A percentile compares a stretch with the other conserved stretches of the same genome.
phyloP scores from a whole-genome alignment of 2,888 invertebrate genomes.

The Ornithoptera priamus region DNA sequence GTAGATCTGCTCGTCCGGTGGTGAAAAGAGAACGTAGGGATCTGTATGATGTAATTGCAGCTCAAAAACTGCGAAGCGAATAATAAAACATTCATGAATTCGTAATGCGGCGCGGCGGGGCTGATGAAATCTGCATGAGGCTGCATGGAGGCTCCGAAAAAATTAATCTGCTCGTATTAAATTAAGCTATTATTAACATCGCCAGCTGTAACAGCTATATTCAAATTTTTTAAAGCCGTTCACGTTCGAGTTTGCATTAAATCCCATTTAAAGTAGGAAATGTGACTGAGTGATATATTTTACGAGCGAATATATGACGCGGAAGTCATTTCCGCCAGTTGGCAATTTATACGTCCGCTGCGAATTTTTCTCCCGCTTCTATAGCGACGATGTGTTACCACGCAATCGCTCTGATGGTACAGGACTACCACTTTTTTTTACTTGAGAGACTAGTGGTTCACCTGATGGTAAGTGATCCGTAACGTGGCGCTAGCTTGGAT shows the following conservation, averaged over 20 bases:
- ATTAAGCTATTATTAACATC: constrained; percentile 13
- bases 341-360: constrained; percentile 25
- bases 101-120: constrained; percentile 9
- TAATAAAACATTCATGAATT: constrained; percentile 25
- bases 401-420: not conserved
- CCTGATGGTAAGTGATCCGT: too few species aligned
- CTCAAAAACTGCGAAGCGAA: constrained; percentile 1
- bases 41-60: too few species aligned
- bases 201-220: constrained; percentile 1
- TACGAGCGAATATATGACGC: constrained; percentile 29
- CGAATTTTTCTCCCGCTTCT: constrained; percentile 24
- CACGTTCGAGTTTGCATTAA: constrained; percentile 13
- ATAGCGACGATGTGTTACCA: not conserved
- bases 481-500: too few species aligned
- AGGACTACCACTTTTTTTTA: not conserved
- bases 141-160: constrained; percentile 11
- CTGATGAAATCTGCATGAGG: constrained; percentile 7
- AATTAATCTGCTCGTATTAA: constrained; percentile 13
- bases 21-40: too few species aligned
- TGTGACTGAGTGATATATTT: constrained; percentile 26
- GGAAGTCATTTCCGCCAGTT: constrained; percentile 30
- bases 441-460: too few species aligned
- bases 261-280: constrained; percentile 14
- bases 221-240: constrained; percentile 9
- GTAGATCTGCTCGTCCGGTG: too few species aligned